Percentiles rank a stretch among this genome's conserved stretches.
Evolutionary conservation across 2,797 vertebrate species (phyloP).

Genomic region (Synaphobranchus kaupii): DNA sequence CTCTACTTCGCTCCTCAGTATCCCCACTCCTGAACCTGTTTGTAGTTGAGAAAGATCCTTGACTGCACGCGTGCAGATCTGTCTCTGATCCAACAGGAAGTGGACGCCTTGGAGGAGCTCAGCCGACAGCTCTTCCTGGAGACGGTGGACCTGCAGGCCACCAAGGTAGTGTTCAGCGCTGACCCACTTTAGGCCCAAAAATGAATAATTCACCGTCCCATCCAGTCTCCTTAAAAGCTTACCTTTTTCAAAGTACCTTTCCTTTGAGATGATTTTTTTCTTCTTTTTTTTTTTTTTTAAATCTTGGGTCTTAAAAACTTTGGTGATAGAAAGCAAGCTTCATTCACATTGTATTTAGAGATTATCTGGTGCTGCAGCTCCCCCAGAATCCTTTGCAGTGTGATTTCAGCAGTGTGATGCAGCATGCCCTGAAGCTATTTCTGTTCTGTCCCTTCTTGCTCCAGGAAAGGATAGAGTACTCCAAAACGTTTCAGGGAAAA

Average conservation of each 20-base stretch:
- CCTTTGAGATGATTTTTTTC: background rate
- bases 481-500: constrained; percentile 97
- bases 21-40: background rate
- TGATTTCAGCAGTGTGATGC: background rate
- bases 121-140: constrained; percentile 97
- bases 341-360: background rate
- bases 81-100: constrained; percentile 93
- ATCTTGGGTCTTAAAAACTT: no score
- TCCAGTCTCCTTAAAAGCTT: background rate
- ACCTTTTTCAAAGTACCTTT: background rate
- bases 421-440: background rate
- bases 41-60: constrained; percentile 45
- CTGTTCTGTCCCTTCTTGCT: constrained; percentile 44
- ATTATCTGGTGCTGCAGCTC: background rate
- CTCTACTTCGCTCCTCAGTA: background rate
- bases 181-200: background rate
- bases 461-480: constrained; percentile 97
- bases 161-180: constrained; percentile 78
- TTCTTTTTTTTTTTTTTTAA: no score
- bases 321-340: background rate
- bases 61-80: constrained; percentile 80
- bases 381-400: background rate
- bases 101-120: constrained; percentile 94
- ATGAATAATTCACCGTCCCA: background rate
- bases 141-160: constrained; percentile 94